These are phyloP conservation scores for Sarcophaga bullata DNA, from an alignment of 1,140 invertebrate species.

Conservation along the genomic window DNA sequence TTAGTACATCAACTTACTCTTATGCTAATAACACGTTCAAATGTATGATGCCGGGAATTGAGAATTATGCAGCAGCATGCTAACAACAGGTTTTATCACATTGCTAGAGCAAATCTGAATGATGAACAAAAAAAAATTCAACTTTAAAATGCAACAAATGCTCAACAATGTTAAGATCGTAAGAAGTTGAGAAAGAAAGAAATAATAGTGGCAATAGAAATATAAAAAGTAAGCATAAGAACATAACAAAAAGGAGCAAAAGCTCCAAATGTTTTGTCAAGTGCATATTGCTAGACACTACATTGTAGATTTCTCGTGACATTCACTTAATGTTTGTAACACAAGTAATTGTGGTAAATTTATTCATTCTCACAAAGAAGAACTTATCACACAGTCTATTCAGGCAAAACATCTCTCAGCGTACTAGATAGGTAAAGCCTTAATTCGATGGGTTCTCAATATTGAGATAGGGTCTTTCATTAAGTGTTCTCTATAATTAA, in stretches of 20 bases:
- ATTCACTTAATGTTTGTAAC: background rate
- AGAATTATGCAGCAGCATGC: conserved; percentile 33
- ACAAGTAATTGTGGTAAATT: background rate
- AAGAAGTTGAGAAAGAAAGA: too few species aligned
- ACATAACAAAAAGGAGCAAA: background rate
- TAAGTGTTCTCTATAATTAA: too few species aligned
- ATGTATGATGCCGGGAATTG: background rate
- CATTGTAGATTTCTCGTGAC: background rate
- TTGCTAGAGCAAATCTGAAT: conserved; percentile 6
- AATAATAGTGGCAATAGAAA: background rate
- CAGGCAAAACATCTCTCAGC: too few species aligned
- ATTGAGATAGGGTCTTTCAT: too few species aligned
- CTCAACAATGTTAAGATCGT: background rate
- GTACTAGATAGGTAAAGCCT: too few species aligned
- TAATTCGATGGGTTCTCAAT: too few species aligned
- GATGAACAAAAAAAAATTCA: background rate
- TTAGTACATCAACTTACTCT: too few species aligned
- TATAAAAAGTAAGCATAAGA: background rate
- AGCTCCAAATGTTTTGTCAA: conserved; percentile 9
- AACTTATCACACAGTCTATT: too few species aligned
- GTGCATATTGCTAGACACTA: background rate
- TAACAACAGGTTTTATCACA: conserved; percentile 32
- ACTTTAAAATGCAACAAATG: conserved; percentile 21
- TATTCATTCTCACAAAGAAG: too few species aligned
- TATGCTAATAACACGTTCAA: background rate